Conservation (phyloP, 2,888 invertebrate species). For the Nomada flava region DNA sequence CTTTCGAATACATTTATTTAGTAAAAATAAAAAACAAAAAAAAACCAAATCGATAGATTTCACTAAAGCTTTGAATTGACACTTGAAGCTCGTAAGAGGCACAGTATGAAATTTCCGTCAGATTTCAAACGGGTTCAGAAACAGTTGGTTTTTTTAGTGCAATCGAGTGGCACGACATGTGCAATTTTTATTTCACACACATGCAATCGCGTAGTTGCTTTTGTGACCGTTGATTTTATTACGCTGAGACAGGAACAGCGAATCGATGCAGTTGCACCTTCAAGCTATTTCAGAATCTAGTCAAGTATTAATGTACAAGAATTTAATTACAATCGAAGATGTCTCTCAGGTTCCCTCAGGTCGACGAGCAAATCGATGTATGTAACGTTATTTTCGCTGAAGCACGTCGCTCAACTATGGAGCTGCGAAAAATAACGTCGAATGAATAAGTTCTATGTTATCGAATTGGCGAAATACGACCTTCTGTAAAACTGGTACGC, state of each 20-base stretch:
- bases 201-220: not conserved
- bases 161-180: not conserved
- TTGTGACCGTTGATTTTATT: not conserved
- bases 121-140: not conserved
- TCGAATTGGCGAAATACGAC: not conserved
- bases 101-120: not conserved
- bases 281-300: not conserved
- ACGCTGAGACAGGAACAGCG: not conserved
- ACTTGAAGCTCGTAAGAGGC: not conserved
- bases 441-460: not conserved
- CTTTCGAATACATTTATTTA: too few relatives aligned
- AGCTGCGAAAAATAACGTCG: not conserved
- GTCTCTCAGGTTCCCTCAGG: not conserved
- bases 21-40: too few relatives aligned
- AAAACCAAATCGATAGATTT: not conserved
- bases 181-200: not conserved
- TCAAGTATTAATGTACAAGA: slow-evolving; percentile 12
- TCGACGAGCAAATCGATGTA: not conserved
- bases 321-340: slow-evolving; percentile 1
- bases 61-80: not conserved
- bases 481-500: too few relatives aligned
- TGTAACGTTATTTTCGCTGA: not conserved
- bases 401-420: not conserved
- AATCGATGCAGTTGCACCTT: not conserved
- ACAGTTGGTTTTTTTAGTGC: not conserved